Evolutionary conservation across 2,888 invertebrate species (phyloP), one percentile per base, ranked within the genome.

Genomic region (Hyalella azteca): DNA sequence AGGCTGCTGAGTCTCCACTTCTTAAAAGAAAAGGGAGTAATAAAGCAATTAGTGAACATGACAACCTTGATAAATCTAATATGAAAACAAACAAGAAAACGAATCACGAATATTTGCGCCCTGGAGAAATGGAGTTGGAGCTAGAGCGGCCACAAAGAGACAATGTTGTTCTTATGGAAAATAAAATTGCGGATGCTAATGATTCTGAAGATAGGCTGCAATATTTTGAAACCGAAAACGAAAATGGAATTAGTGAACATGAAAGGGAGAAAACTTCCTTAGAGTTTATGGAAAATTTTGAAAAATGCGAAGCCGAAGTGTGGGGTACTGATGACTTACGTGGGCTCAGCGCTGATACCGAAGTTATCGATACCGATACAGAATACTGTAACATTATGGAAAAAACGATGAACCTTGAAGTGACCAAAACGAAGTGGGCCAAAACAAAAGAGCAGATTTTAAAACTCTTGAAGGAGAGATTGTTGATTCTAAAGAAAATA

Each of bases 401-500:
- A 36, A 66, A 66, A 19, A 36, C 66, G 36, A 36, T 66, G 66
- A 11, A 66, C 19, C 66, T 66, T 19, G 66, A 66, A 36, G 36
- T 66, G 36, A 66, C 66, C 19, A 66, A 66, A 29, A 75, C n/a
- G 41, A 75, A 75, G 29, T 75, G 75, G 75, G 40, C 75, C n/a
- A 75, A 75, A 22, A 75, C 75, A 3, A 75, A 75, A n/a, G 45
- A 45, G 26, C 76, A 77, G 26, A 80, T 78, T 19, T 54, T 82
- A 29, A 36, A 41, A 13, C 32, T 80, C 15, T 60, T 83, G 79
- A 78, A 79, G 22, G 66, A 77, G 3, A 41, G 79, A n/a, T 60
- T 83, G 39, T 49, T 77, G 36, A 77, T 50, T 40, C 36, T 83
- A 66, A 60, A 81, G 49, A 81, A 83, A 54, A 77, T 79, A 41